These are phyloP conservation scores for Saccopteryx leptura DNA, from an alignment of 2,113 vertebrate species.

Conservation along the genomic window DNA sequence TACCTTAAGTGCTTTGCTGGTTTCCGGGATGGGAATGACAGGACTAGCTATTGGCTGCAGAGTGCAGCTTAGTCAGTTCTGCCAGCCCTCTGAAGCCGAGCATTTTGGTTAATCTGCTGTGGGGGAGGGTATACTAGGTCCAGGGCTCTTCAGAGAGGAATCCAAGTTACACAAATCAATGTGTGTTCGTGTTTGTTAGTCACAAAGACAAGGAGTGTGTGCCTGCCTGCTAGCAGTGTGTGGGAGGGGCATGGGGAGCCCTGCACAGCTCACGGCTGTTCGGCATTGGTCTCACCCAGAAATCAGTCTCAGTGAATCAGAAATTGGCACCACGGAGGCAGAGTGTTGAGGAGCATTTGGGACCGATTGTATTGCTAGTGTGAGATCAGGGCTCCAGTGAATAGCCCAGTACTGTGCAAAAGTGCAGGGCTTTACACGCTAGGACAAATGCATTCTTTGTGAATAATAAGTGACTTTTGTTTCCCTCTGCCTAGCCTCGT, in stretches of 20 bases:
- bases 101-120: not conserved
- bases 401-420: slow-evolving; percentile 20
- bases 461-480: slow-evolving; percentile 75
- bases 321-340: not conserved
- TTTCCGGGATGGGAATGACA: slow-evolving; percentile 49
- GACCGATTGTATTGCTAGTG: slow-evolving; percentile 37
- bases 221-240: not conserved
- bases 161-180: not conserved
- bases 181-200: slow-evolving; percentile 5
- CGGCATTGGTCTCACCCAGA: slow-evolving; percentile 42
- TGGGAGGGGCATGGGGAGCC: not conserved
- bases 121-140: slow-evolving; percentile 15
- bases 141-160: slow-evolving; percentile 38
- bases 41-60: not conserved
- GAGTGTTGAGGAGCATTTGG: slow-evolving; percentile 42
- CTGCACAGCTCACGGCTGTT: not conserved
- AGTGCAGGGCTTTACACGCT: not conserved
- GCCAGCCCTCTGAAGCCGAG: slow-evolving; percentile 22
- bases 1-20: slow-evolving; percentile 38
- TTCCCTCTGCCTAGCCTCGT: not conserved
- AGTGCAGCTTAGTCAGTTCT: slow-evolving; percentile 57
- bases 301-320: slow-evolving; percentile 51
- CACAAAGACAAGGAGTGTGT: not conserved
- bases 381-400: slow-evolving; percentile 65
- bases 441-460: slow-evolving; percentile 72